Evolutionary conservation across 2,113 vertebrate genomes (phyloP).

Genomic region (Drymodes brunneopygia): DNA sequence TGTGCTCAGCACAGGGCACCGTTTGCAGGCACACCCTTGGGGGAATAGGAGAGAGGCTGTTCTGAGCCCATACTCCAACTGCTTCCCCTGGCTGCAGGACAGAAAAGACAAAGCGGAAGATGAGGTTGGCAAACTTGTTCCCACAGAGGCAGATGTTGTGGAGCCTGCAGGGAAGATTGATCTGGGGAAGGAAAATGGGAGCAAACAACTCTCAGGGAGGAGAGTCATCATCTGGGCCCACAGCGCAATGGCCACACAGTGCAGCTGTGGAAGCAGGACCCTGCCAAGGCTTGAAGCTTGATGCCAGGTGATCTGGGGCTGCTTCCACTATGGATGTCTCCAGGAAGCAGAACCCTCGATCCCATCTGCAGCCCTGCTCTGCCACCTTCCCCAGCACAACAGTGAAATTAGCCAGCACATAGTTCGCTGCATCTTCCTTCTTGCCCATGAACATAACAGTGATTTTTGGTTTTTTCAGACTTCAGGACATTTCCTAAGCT

Average conservation of each 20-base stretch:
- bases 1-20: background rate
- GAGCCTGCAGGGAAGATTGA: background rate
- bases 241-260: accelerated
- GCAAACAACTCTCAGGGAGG: background rate
- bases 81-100: background rate
- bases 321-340: background rate
- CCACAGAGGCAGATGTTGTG: background rate
- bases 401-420: background rate
- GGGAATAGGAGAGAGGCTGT: background rate
- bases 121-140: background rate
- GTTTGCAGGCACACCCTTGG: background rate
- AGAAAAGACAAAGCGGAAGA: background rate
- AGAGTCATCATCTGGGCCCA: background rate
- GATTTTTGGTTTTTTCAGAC: background rate
- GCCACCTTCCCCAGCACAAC: background rate
- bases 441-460: background rate
- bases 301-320: background rate
- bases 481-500: background rate
- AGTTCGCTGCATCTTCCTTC: background rate
- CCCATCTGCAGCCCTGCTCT: background rate
- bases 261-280: background rate
- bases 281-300: background rate
- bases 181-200: background rate
- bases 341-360: background rate
- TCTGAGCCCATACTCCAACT: background rate